A percentile compares a stretch with the other conserved stretches of the same genome.
Conservation (phyloP, 2,797 vertebrate species). For the Decapterus maruadsi region DNA sequence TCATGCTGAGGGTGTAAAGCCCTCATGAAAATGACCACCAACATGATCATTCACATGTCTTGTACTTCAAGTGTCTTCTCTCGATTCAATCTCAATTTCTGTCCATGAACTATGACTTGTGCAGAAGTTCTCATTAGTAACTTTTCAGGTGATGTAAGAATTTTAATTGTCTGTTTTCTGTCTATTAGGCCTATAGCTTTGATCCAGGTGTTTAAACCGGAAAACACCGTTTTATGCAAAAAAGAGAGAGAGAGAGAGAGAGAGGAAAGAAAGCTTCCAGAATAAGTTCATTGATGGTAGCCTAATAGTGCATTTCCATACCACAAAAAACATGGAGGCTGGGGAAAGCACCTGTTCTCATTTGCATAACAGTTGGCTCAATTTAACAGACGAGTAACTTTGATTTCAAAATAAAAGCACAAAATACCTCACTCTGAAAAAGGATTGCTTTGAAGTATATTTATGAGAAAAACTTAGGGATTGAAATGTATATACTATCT, state of each 20-base stretch:
- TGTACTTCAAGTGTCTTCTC: not conserved
- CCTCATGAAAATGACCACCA: not conserved
- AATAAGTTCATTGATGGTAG: not conserved
- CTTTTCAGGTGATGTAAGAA: not conserved
- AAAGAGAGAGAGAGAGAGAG: not conserved
- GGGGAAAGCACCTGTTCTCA: slow-evolving; percentile 2
- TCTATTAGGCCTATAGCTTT: too few relatives aligned
- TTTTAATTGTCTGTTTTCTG: not conserved
- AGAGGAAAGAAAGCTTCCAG: not conserved
- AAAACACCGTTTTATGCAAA: not conserved
- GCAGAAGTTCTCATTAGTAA: not conserved
- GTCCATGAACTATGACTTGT: not conserved
- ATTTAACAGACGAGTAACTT: not conserved
- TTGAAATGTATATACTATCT: too few relatives aligned
- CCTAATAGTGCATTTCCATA: too few relatives aligned
- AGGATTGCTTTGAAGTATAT: not conserved
- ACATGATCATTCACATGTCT: not conserved
- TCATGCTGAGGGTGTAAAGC: not conserved
- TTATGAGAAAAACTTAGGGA: too few relatives aligned
- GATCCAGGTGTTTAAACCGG: not conserved
- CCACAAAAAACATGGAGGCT: not conserved
- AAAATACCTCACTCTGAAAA: accelerated
- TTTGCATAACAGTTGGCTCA: not conserved
- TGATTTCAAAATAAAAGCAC: slow-evolving; percentile 67
- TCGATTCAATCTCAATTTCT: too few relatives aligned